Conservation (phyloP, 2,888 invertebrate species). For the Stomorhina lunata region DNA sequence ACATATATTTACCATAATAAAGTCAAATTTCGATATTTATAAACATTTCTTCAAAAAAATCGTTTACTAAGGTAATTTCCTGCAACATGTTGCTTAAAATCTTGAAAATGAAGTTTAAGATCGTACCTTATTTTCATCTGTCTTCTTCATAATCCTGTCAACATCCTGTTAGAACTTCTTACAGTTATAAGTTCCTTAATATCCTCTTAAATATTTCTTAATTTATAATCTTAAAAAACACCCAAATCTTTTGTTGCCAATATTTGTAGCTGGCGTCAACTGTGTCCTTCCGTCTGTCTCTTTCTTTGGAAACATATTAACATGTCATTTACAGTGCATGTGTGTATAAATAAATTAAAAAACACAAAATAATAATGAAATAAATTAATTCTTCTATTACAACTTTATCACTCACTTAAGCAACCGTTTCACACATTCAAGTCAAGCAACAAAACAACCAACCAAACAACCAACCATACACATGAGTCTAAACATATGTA, state of each 20-base stretch:
- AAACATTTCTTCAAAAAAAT: too few relatives aligned
- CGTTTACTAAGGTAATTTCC: too few relatives aligned
- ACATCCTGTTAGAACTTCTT: too few relatives aligned
- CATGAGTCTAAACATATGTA: background rate
- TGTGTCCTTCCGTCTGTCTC: background rate
- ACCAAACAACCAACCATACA: background rate
- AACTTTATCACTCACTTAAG: slow-evolving; percentile 51
- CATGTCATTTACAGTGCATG: slow-evolving; percentile 43
- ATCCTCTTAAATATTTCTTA: too few relatives aligned
- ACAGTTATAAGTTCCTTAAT: too few relatives aligned
- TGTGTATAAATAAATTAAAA: slow-evolving; percentile 7
- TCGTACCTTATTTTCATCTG: too few relatives aligned
- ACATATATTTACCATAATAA: too few relatives aligned
- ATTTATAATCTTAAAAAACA: too few relatives aligned
- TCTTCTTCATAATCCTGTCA: too few relatives aligned
- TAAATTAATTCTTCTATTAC: slow-evolving; percentile 47
- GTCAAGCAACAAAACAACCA: too few relatives aligned
- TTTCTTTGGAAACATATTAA: slow-evolving; percentile 24
- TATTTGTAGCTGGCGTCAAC: slow-evolving; percentile 19
- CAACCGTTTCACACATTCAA: slow-evolving; percentile 16
- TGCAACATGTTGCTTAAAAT: background rate
- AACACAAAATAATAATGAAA: slow-evolving; percentile 29
- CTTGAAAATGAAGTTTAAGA: too few relatives aligned
- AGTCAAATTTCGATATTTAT: too few relatives aligned
- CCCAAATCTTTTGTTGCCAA: background rate